These are phyloP conservation scores for Eustalomyia histrio DNA, from an alignment of 2,888 invertebrate genomes.

Conservation along the genomic window DNA sequence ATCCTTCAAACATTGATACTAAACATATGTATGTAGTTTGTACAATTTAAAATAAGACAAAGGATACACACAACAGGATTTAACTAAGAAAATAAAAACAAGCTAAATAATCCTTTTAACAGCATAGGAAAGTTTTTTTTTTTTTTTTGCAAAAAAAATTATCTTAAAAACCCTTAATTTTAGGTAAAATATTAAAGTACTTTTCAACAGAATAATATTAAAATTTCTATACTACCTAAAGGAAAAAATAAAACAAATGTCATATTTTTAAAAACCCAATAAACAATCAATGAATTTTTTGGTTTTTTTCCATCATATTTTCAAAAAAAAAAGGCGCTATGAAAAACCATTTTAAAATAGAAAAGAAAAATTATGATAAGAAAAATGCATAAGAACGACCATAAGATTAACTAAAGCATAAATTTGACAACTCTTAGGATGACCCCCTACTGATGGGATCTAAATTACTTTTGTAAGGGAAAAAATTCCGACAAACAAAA, in stretches of 20 bases:
- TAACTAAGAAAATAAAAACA: not conserved
- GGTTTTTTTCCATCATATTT: conserved; percentile 2
- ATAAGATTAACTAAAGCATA: conserved; percentile 8
- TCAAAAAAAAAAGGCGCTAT: not conserved
- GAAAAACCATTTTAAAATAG: conserved; percentile 7
- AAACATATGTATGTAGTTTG: no score
- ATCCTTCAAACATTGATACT: not conserved
- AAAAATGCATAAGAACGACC: not conserved
- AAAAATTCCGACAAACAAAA: not conserved
- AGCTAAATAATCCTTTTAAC: not conserved
- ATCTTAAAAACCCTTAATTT: not conserved
- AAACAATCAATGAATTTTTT: conserved; percentile 21
- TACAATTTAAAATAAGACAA: not conserved
- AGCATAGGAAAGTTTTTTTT: no score
- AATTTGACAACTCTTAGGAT: conserved; percentile 33
- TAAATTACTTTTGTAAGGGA: conserved; percentile 19
- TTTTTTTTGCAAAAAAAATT: no score
- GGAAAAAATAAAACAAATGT: not conserved
- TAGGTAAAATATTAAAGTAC: conserved; percentile 5
- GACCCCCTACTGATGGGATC: conserved; percentile 51
- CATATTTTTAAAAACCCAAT: not conserved
- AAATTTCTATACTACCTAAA: not conserved
- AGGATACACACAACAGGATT: not conserved
- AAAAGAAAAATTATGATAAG: not conserved
- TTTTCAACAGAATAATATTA: not conserved